Conservation (phyloP, 92 coral and sea anemone genomes). For the Montipora capitata region DNA sequence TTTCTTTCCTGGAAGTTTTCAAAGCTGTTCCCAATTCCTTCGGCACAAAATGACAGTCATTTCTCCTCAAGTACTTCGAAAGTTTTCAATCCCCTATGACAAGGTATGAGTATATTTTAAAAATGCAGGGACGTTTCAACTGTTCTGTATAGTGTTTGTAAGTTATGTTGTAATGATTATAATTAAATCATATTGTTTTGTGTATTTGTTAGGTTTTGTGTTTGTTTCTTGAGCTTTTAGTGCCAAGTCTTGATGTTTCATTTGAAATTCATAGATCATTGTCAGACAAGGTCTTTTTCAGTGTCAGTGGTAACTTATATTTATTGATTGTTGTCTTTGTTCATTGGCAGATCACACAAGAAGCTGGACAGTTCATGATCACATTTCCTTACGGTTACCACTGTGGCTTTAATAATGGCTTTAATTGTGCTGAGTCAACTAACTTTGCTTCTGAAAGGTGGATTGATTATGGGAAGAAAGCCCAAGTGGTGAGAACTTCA, state of each 20-base stretch:
- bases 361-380: slow-evolving; percentile 96
- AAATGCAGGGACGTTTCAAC: no score
- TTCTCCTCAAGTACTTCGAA: slow-evolving; percentile 94
- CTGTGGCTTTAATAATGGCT: slow-evolving; percentile 98
- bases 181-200: no score
- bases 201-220: no score
- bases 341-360: slow-evolving; percentile 85
- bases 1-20: slow-evolving; percentile 94
- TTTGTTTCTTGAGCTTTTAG: no score
- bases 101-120: slow-evolving; percentile 70
- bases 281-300: no score
- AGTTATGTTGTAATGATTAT: no score
- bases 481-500: slow-evolving; percentile 78
- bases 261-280: no score
- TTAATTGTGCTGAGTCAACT: slow-evolving; percentile 99
- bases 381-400: slow-evolving; percentile 97
- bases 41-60: slow-evolving; percentile 98
- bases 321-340: not conserved
- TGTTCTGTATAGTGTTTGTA: no score
- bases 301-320: no score
- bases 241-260: no score
- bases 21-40: slow-evolving; percentile 90
- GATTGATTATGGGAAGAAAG: slow-evolving; percentile 97
- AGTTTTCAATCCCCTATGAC: slow-evolving; percentile 95
- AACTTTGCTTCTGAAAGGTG: slow-evolving; percentile 99